Conservation (phyloP, 2,888 invertebrate genomes). For the Vesta saturnalis region DNA sequence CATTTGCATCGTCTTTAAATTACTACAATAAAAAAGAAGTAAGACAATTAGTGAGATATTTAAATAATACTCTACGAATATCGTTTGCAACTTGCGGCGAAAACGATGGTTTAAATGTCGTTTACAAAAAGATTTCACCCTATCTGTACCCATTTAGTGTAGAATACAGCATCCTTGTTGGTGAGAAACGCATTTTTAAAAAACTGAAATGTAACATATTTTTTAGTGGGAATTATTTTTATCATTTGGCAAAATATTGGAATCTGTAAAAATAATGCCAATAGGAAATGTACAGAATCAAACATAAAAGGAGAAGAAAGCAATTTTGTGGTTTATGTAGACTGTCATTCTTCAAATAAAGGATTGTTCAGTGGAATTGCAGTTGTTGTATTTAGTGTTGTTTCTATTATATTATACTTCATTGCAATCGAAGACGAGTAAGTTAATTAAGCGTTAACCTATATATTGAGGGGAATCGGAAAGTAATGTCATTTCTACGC, state of each 20-base stretch:
- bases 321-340: slow-evolving; percentile 64
- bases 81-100: slow-evolving; percentile 61
- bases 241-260: slow-evolving; percentile 81
- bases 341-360: slow-evolving; percentile 81
- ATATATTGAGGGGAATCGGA: too few relatives aligned
- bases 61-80: slow-evolving; percentile 44
- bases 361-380: slow-evolving; percentile 75
- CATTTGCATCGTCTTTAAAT: slow-evolving; percentile 55
- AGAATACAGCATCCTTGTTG: slow-evolving; percentile 81
- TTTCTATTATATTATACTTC: slow-evolving; percentile 71
- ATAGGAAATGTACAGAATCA: slow-evolving; percentile 47
- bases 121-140: slow-evolving; percentile 73
- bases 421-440: slow-evolving; percentile 66
- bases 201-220: not conserved
- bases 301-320: slow-evolving; percentile 49
- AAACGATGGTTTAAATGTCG: slow-evolving; percentile 63
- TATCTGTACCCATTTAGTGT: slow-evolving; percentile 85
- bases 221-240: slow-evolving; percentile 75
- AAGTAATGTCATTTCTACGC: too few relatives aligned
- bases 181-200: slow-evolving; percentile 59
- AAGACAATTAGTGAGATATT: slow-evolving; percentile 51
- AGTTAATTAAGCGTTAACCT: too few relatives aligned
- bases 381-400: slow-evolving; percentile 66
- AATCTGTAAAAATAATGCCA: slow-evolving; percentile 61
- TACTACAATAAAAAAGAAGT: slow-evolving; percentile 53